A percentile compares a stretch with the other conserved stretches of the same genome.
These are phyloP conservation scores for Drosophila parabipectinata DNA, from an alignment of 1,140 invertebrate species.

Conservation along the genomic window DNA sequence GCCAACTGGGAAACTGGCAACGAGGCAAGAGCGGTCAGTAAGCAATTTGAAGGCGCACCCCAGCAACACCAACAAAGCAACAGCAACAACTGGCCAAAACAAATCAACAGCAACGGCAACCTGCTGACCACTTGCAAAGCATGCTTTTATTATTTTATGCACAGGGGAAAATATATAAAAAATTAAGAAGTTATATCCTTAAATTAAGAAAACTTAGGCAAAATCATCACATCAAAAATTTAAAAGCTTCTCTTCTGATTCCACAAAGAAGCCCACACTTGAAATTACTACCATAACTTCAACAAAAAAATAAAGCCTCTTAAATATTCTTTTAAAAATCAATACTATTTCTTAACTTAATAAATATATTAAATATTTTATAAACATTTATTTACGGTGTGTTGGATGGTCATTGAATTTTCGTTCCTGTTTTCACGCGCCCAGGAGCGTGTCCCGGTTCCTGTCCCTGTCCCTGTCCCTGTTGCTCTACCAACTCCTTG, in stretches of 20 bases:
- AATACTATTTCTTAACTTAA: too few species aligned
- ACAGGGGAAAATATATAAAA: conserved; percentile 11
- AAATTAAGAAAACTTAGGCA: not conserved
- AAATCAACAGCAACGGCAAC: conserved; percentile 61
- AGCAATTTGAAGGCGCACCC: conserved; percentile 68
- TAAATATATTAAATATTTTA: not conserved
- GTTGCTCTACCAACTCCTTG: not conserved
- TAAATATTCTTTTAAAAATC: too few species aligned
- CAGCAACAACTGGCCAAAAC: conserved; percentile 58
- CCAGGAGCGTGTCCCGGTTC: conserved; percentile 54
- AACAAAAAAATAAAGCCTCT: too few species aligned
- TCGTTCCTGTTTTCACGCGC: conserved; percentile 57
- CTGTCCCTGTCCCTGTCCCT: conserved; percentile 15
- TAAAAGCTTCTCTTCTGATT: too few species aligned
- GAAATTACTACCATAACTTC: too few species aligned
- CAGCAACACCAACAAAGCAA: conserved; percentile 33
- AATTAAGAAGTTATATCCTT: not conserved
- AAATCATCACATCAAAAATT: not conserved
- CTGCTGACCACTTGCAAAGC: conserved; percentile 67
- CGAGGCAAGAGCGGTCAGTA: conserved; percentile 16
- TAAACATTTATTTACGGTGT: conserved; percentile 5
- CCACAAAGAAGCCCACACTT: too few species aligned
- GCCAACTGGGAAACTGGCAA: conserved; percentile 4
- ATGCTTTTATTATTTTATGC: conserved; percentile 8
- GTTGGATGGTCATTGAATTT: conserved; percentile 42